Evolutionary conservation across 2,888 invertebrate species (phyloP).

Genomic region (Griposia aprilina): DNA sequence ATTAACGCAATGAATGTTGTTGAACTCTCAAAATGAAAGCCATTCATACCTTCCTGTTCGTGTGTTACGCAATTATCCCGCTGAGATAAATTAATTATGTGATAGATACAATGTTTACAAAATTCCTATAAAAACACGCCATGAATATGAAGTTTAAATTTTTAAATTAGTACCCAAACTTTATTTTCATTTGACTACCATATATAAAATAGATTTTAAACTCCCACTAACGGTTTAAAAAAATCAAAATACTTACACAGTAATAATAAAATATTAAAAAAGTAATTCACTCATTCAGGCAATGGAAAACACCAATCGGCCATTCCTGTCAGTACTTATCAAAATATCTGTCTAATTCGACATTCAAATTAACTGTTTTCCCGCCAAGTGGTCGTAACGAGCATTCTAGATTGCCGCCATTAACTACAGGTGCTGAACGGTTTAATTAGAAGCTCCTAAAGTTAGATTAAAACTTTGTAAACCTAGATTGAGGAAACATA

Average conservation of each 20-base stretch:
- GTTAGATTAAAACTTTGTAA: slow-evolving; percentile 41
- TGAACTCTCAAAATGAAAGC: no score
- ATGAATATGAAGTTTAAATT: background rate
- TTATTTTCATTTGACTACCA: background rate
- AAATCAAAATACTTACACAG: background rate
- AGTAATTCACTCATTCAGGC: no score
- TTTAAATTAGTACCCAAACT: background rate
- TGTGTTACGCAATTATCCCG: no score
- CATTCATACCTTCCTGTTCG: no score
- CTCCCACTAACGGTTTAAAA: background rate
- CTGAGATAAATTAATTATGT: background rate
- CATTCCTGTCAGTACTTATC: slow-evolving; percentile 14
- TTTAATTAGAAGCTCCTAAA: slow-evolving; percentile 54
- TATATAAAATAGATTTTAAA: background rate
- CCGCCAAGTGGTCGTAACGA: slow-evolving; percentile 58
- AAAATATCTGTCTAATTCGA: slow-evolving; percentile 34
- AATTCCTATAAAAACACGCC: background rate
- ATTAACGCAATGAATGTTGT: no score
- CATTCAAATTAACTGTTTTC: slow-evolving; percentile 46
- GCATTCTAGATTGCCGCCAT: slow-evolving; percentile 45
- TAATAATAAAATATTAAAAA: background rate
- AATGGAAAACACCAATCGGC: background rate
- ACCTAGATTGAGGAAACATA: slow-evolving; percentile 44
- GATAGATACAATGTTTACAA: background rate
- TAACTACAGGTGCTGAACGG: slow-evolving; percentile 53